phyloP scores from a whole-genome alignment of 2,797 vertebrate genomes.

The Florisuga fusca region DNA sequence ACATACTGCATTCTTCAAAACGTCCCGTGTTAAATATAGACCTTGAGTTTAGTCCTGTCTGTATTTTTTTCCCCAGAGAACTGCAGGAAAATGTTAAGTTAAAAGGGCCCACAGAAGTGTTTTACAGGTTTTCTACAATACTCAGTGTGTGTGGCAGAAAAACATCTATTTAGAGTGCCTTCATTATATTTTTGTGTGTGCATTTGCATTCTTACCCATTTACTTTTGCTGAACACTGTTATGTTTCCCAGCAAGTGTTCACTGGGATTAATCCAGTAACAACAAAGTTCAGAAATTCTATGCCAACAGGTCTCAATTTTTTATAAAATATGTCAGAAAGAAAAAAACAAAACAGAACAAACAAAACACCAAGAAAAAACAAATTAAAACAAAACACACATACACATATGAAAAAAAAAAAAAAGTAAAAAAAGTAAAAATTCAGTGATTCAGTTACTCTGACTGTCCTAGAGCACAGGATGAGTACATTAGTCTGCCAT shows the following conservation, averaged over 20 bases:
- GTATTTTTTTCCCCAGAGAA: neutral
- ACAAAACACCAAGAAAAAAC: too few species aligned
- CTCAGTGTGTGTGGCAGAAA: neutral
- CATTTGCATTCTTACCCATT: neutral
- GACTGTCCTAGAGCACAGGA: neutral
- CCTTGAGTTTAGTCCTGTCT: neutral
- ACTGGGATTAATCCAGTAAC: slow-evolving; percentile 46
- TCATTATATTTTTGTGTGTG: neutral
- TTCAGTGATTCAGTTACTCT: slow-evolving; percentile 56
- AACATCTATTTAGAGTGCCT: neutral
- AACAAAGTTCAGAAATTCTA: slow-evolving; percentile 56
- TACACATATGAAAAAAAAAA: too few species aligned
- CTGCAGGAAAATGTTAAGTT: neutral
- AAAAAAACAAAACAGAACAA: fast-evolving
- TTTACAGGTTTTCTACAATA: neutral
- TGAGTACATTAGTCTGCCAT: slow-evolving; percentile 17
- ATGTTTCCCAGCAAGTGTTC: slow-evolving; percentile 8
- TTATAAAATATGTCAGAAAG: slow-evolving; percentile 1
- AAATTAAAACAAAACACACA: too few species aligned
- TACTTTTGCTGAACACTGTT: slow-evolving; percentile 4
- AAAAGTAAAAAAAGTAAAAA: neutral
- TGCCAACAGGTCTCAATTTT: slow-evolving; percentile 44
- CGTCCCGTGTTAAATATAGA: neutral
- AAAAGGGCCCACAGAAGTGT: neutral
- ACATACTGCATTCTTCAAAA: neutral